Evolutionary conservation across 2,888 invertebrate genomes (phyloP).

Genomic region (Agonopterix arenella): DNA sequence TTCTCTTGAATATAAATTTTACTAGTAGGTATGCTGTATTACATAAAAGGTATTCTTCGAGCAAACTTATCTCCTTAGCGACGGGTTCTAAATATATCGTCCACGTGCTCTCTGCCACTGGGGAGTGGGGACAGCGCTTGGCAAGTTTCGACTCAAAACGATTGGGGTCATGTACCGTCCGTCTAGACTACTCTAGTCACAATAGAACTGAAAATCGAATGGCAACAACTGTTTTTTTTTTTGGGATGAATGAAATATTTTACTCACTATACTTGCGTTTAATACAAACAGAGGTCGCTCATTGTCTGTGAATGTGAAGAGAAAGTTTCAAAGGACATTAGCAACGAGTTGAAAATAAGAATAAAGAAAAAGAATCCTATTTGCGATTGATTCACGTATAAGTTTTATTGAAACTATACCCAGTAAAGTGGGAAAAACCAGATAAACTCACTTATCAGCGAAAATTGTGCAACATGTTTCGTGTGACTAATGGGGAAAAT

Average conservation of each 20-base stretch:
- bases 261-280: not conserved
- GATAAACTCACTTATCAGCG: not conserved
- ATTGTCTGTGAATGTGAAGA: constrained; percentile 16
- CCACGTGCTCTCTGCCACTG: constrained; percentile 48
- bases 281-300: constrained; percentile 8
- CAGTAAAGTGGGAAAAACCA: not conserved
- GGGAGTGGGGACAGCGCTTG: constrained; percentile 48
- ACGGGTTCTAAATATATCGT: constrained; percentile 40
- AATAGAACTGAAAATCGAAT: not conserved
- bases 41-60: too few relatives aligned
- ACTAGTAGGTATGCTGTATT: too few relatives aligned
- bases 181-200: constrained; percentile 29
- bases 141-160: constrained; percentile 29
- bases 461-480: constrained; percentile 46
- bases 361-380: not conserved
- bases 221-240: not conserved
- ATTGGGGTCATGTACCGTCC: constrained; percentile 55
- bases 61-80: not conserved
- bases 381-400: not conserved
- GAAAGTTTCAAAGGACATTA: constrained; percentile 23
- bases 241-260: too few relatives aligned
- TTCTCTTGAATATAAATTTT: too few relatives aligned
- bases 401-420: not conserved
- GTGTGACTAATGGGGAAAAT: constrained; percentile 8
- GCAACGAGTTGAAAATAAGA: not conserved